Base-by-base conservation (phyloP, 2,888 invertebrate genomes). In the Patella caerulea region DNA sequence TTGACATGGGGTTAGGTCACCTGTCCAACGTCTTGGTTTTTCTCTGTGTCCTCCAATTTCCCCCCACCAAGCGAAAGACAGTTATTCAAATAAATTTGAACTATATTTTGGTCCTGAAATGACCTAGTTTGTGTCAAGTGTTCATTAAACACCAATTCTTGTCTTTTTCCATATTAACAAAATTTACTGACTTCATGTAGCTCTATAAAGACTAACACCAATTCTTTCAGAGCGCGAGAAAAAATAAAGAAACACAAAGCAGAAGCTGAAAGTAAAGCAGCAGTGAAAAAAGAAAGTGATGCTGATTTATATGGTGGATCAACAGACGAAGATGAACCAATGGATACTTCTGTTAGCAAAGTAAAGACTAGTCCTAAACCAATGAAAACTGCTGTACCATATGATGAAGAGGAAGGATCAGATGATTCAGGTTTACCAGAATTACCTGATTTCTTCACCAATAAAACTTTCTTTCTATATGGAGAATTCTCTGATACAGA, bases 401-500 rank as follows among this genome's bases (percentile, higher is more conserved):
- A 77, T 65, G 78, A 71, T 24, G 77, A 78, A 3, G 74, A 45
- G 17, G 77, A 80, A 65, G 80, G 82, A 77, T 79, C 76, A 15
- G 79, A 83, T 34, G 88, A 88, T 76, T 88, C 87, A 2, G 88
- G 86, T 1, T 76, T 90, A 45, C 90, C 90, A 5, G 88, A 88
- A 29, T 79, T 90, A 24, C 89, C 89, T 1, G 87, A 90, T 74
- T 90, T 90, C 81, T 89, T 91, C 77, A 81, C 85, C 3, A 87
- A 87, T 65, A 90, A 89, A 81, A 79, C 86, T 72, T 91, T 91
- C 82, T 88, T 91, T 77, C 83, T 91, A 11, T 91, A 91, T 81
- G 91, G 91, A 74, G 82, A 86, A n/a, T 88, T 90, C 76, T 81
- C 80, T 7, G 80, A 82, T 0, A 69, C 76, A 24, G 86, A 90